Evolutionary conservation across 2,113 vertebrate genomes (phyloP).

Genomic region (Coptodon rendalli): DNA sequence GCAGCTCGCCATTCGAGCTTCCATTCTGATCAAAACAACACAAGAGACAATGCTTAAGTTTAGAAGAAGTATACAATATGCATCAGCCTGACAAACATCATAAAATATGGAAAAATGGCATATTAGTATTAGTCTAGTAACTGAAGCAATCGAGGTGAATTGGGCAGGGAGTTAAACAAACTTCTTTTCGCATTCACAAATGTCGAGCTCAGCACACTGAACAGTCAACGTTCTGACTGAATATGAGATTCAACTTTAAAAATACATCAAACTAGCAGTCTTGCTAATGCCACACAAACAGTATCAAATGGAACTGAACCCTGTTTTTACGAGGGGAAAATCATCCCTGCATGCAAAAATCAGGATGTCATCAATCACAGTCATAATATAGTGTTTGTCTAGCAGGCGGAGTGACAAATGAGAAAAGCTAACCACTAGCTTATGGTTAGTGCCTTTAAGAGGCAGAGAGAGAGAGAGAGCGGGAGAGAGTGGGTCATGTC

Average conservation of each 20-base stretch:
- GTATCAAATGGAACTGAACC: conserved; percentile 13
- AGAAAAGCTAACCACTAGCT: conserved; percentile 32
- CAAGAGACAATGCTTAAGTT: background rate
- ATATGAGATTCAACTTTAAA: background rate
- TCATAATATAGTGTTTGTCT: conserved; percentile 35
- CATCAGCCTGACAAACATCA: background rate
- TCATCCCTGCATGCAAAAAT: conserved; percentile 16
- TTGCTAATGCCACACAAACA: conserved; percentile 28
- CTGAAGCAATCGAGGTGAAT: background rate
- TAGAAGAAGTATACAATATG: background rate
- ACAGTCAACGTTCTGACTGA: background rate
- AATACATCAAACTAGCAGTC: conserved; percentile 2
- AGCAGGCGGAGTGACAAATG: conserved; percentile 25
- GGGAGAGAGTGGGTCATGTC: conserved; percentile 21
- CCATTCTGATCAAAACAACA: conserved; percentile 74
- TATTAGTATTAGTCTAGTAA: background rate
- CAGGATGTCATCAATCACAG: conserved; percentile 46
- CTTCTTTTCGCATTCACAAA: background rate
- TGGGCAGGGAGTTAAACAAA: background rate
- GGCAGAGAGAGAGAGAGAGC: background rate
- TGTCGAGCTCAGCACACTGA: background rate
- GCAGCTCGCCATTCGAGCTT: conserved; percentile 80
- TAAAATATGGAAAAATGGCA: background rate
- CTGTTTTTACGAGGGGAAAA: conserved; percentile 44
- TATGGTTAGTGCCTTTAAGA: conserved; percentile 1